Evolutionary conservation across 1,140 invertebrate species (phyloP).

Genomic region (Drusus annulatus): DNA sequence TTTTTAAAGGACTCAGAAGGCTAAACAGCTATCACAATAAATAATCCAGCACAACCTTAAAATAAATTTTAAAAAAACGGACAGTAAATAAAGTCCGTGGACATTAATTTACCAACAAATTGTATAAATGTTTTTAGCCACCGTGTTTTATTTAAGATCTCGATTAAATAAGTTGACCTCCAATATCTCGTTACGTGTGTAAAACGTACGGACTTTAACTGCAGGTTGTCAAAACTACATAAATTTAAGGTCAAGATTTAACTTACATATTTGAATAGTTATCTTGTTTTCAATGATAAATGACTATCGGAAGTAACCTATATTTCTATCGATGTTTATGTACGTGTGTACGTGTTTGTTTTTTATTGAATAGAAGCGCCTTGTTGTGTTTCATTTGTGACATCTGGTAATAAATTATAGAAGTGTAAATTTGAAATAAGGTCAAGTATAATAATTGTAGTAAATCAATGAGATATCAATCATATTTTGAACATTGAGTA

Average conservation of each 20-base stretch:
- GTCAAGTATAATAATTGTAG: not conserved
- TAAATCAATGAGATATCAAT: too few relatives aligned
- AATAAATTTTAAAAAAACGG: too few relatives aligned
- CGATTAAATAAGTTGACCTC: too few relatives aligned
- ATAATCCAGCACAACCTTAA: too few relatives aligned
- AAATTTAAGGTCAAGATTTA: slow-evolving; percentile 4
- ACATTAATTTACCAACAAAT: too few relatives aligned
- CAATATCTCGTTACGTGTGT: too few relatives aligned
- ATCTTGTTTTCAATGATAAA: not conserved
- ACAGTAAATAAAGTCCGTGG: too few relatives aligned
- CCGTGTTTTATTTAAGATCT: too few relatives aligned
- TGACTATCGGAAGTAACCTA: slow-evolving; percentile 30
- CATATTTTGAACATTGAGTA: too few relatives aligned
- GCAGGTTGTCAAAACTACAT: not conserved
- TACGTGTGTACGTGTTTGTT: not conserved
- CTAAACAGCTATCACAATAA: too few relatives aligned
- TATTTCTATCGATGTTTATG: not conserved
- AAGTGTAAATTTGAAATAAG: not conserved
- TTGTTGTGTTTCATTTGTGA: slow-evolving; percentile 1
- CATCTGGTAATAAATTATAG: slow-evolving; percentile 1
- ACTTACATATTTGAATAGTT: not conserved
- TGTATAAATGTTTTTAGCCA: too few relatives aligned
- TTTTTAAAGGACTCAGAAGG: too few relatives aligned
- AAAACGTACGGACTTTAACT: not conserved
- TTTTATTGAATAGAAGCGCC: not conserved